phyloP scores from a whole-genome alignment of 2,113 vertebrate species.

The Atherinomorus stipes region DNA sequence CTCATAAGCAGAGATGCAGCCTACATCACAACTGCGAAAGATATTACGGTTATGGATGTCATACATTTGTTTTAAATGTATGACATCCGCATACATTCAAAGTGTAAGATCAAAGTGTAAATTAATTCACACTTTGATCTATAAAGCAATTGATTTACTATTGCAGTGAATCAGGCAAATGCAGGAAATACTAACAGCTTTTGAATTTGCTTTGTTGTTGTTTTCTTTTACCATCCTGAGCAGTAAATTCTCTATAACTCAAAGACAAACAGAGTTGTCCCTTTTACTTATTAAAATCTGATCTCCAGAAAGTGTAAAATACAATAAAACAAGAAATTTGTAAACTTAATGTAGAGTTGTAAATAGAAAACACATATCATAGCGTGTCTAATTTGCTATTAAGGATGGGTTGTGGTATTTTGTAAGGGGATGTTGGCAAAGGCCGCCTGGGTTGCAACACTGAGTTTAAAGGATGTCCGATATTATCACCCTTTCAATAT shows the following conservation, averaged over 20 bases:
- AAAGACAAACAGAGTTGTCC: too few relatives aligned
- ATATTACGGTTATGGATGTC: background rate
- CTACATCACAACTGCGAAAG: background rate
- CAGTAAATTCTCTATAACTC: background rate
- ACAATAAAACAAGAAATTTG: too few relatives aligned
- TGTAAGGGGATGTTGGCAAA: too few relatives aligned
- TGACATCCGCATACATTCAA: too few relatives aligned
- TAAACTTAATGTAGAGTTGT: too few relatives aligned
- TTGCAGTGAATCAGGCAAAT: background rate
- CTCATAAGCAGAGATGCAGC: slow-evolving; percentile 15
- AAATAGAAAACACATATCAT: too few relatives aligned
- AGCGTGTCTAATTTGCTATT: too few relatives aligned
- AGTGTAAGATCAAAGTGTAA: too few relatives aligned
- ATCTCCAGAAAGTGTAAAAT: background rate
- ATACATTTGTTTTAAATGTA: background rate
- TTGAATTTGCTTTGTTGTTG: background rate
- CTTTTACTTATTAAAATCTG: background rate
- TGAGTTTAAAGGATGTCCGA: too few relatives aligned
- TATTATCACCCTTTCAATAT: too few relatives aligned
- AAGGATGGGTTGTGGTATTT: too few relatives aligned
- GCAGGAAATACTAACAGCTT: slow-evolving; percentile 8
- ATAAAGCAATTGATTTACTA: background rate
- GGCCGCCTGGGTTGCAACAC: too few relatives aligned
- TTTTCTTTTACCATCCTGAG: background rate
- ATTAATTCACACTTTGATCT: slow-evolving; percentile 10